These are phyloP conservation scores for Tenebrio molitor DNA, from an alignment of 1,140 invertebrate genomes.

Conservation along the genomic window DNA sequence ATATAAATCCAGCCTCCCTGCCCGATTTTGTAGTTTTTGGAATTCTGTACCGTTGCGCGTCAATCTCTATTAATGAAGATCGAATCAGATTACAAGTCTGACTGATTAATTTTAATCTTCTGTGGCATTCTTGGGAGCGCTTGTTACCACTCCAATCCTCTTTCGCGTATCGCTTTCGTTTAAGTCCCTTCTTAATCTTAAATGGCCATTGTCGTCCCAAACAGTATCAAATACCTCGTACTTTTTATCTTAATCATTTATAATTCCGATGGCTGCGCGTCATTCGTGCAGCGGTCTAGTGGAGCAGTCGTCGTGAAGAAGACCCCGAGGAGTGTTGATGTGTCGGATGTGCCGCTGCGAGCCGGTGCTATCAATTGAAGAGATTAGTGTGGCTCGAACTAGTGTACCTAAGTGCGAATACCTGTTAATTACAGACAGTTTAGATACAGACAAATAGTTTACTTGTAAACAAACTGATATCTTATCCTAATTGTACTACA, in stretches of 20 bases:
- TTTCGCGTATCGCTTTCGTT: slow-evolving; percentile 26
- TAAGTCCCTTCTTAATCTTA: slow-evolving; percentile 31
- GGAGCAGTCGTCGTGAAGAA: neutral
- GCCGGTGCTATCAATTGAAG: slow-evolving; percentile 43
- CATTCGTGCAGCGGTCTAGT: slow-evolving; percentile 5
- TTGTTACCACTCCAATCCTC: too few relatives aligned
- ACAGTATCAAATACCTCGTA: slow-evolving; percentile 16
- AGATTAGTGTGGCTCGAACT: slow-evolving; percentile 40
- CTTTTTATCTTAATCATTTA: slow-evolving; percentile 39
- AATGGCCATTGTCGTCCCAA: slow-evolving; percentile 27
- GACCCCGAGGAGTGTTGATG: neutral
- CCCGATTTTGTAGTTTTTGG: too few relatives aligned
- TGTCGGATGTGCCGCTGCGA: slow-evolving; percentile 15
- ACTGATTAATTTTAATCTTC: too few relatives aligned
- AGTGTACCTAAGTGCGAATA: slow-evolving; percentile 54
- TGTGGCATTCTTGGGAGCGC: too few relatives aligned
- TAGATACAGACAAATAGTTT: slow-evolving; percentile 53
- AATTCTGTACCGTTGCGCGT: too few relatives aligned
- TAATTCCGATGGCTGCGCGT: slow-evolving; percentile 25
- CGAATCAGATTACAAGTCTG: too few relatives aligned
- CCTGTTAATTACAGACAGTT: slow-evolving; percentile 56
- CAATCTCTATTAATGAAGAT: too few relatives aligned
- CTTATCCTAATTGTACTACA: slow-evolving; percentile 55
- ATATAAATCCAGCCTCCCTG: too few relatives aligned
- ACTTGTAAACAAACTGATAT: slow-evolving; percentile 58